Evolutionary conservation across 2,113 vertebrate species (phyloP).

Genomic region (Zosterops hypoxanthus): DNA sequence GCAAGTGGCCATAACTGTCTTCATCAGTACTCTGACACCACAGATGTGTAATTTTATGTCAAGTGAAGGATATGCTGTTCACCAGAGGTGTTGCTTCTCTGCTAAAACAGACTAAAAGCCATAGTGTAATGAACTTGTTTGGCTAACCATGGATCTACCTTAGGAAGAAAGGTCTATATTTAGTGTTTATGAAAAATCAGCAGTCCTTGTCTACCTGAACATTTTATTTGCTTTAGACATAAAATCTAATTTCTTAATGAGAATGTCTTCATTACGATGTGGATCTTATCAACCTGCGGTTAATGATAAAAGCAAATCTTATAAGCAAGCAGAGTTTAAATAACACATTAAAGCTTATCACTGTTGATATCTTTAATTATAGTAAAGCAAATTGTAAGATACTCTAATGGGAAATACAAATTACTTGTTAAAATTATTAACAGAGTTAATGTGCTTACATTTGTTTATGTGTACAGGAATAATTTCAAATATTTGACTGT

Average conservation of each 20-base stretch:
- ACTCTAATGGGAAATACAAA: conserved; percentile 82
- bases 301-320: conserved; percentile 78
- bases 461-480: conserved; percentile 81
- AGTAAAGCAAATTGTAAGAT: conserved; percentile 73
- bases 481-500: conserved; percentile 79
- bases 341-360: conserved; percentile 74
- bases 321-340: conserved; percentile 73
- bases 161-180: not conserved
- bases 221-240: conserved; percentile 13
- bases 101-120: not conserved
- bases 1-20: not conserved
- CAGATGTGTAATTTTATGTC: not conserved
- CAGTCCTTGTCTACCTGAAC: not conserved
- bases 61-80: not conserved
- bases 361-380: conserved; percentile 82
- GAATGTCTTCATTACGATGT: conserved; percentile 3
- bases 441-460: conserved; percentile 82
- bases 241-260: conserved; percentile 68
- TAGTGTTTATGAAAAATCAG: not conserved
- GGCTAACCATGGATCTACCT: not conserved
- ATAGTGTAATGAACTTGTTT: not conserved
- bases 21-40: not conserved
- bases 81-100: not conserved
- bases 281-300: conserved; percentile 61
- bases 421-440: conserved; percentile 85